Evolutionary conservation across 2,113 vertebrate genomes (phyloP), one percentile per base, ranked within the genome.

Genomic region (Dasyornis broadbenti): DNA sequence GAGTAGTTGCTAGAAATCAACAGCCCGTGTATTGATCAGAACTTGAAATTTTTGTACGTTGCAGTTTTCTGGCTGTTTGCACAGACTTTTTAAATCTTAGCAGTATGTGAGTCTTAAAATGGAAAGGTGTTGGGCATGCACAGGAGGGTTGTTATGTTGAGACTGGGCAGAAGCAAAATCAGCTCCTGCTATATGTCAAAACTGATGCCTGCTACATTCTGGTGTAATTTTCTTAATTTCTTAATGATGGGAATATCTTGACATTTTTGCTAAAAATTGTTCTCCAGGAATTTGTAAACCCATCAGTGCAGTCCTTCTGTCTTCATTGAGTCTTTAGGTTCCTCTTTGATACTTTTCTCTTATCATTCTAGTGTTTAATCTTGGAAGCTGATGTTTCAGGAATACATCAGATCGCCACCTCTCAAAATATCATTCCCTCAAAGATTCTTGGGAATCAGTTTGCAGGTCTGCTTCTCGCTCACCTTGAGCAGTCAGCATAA

Each of bases 31-130:
- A 92, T 94, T 88, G 75, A 75, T 80, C 33, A 16, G 68, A 88
- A 90, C 2, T 53, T 72, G 9, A 0, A 6, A 19, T 61, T 83
- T 84, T 30, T 72, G 42, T 54, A 12, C 0, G 0, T 54, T 73
- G 60, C 47, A 40, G 44, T 54, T 40, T 39, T 82, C 40, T 56
- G 45, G 40, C 52, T 89, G 26, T 73, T 79, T 86, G 49, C 56
- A 66, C 44, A 70, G 47, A 19, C 47, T 81, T 31, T 92, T 77
- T 84, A 73, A 70, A 57, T 59, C 39, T 37, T 77, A 81, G 44
- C 59, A 88, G 39, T 15, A 3, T 30, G 24, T 3, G 5, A 14
- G 28, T 47, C 56, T 52, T 59, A 30, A 92, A 91, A 66, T 64
- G 27, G 16, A 80, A 76, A 66, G 20, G 5, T 39, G 13, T 4